Evolutionary conservation across 2,888 invertebrate genomes (phyloP).

Genomic region (Drepanosiphum platanoidis): DNA sequence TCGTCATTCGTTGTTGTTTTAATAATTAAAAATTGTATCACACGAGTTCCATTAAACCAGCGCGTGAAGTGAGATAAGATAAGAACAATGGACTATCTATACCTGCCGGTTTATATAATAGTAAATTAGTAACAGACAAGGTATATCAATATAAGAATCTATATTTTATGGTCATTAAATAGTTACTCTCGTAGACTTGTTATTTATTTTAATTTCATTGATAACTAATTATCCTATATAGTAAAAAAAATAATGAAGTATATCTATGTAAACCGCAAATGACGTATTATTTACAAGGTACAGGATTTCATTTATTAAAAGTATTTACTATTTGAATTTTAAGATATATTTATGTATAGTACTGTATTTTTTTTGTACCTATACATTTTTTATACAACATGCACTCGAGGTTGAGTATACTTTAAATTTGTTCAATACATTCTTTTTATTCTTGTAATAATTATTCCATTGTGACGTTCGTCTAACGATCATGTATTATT

Average conservation of each 20-base stretch:
- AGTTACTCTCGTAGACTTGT: neutral
- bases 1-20: no score
- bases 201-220: neutral
- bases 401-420: constrained; percentile 41
- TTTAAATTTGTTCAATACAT: no score
- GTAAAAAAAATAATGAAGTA: neutral
- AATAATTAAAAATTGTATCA: no score
- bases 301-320: neutral
- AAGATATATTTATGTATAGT: neutral
- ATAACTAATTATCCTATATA: neutral
- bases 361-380: neutral
- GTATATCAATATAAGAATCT: no score
- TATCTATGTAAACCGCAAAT: neutral
- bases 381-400: constrained; percentile 6
- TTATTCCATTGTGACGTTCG: neutral
- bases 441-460: no score
- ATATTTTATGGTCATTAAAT: neutral
- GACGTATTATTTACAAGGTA: constrained; percentile 19
- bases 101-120: neutral
- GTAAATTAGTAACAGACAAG: neutral
- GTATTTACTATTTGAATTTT: neutral
- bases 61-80: neutral
- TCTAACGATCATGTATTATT: neutral
- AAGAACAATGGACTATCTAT: neutral
- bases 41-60: neutral